These are phyloP conservation scores for Lamellibrachia luymesi DNA, from an alignment of 1,140 invertebrate species.

Conservation along the genomic window DNA sequence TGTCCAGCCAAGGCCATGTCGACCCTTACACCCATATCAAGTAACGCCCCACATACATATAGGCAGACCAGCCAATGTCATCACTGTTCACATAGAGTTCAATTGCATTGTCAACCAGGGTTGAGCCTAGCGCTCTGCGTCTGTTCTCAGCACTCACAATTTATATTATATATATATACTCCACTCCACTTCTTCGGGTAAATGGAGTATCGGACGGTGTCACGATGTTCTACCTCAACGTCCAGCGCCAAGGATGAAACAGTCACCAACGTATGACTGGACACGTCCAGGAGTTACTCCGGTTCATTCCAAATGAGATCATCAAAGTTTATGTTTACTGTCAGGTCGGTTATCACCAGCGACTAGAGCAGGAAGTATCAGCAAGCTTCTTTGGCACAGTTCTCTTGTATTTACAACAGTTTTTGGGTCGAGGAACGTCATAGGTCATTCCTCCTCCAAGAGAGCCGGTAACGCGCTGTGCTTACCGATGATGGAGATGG, in stretches of 20 bases:
- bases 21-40: neutral
- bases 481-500: neutral
- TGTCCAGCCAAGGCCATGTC: neutral
- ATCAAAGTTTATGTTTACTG: neutral
- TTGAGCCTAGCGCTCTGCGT: neutral
- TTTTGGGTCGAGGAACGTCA: neutral
- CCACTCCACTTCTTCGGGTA: neutral
- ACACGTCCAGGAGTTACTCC: neutral
- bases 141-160: neutral
- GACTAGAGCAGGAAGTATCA: neutral
- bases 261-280: neutral
- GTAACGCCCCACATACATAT: neutral
- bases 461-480: neutral
- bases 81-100: neutral
- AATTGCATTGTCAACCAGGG: neutral
- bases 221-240: neutral
- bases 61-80: neutral
- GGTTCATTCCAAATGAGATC: neutral
- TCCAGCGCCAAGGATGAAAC: neutral
- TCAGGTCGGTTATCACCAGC: neutral
- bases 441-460: neutral
- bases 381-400: neutral
- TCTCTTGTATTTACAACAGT: neutral
- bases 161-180: neutral
- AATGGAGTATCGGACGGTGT: neutral